These are phyloP conservation scores for Priocnemis perturbator DNA, from an alignment of 2,888 invertebrate genomes.

Conservation along the genomic window DNA sequence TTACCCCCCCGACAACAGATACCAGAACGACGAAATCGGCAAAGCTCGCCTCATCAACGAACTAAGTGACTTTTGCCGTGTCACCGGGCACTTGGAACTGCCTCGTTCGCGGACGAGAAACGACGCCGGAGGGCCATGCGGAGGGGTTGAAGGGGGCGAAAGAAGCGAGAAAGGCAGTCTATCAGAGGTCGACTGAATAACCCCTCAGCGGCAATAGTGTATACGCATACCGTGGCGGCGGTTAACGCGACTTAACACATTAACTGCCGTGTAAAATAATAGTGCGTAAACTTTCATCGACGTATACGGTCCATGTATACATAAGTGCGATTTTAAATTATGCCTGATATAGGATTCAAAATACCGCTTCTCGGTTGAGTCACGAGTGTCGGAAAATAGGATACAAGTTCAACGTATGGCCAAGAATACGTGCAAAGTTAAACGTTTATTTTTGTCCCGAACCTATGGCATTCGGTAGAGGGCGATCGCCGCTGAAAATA, in stretches of 20 bases:
- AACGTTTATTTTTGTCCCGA: too few relatives aligned
- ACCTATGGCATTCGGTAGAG: too few relatives aligned
- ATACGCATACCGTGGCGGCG: constrained; percentile 52
- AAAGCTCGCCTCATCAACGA: constrained; percentile 52
- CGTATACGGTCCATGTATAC: too few relatives aligned
- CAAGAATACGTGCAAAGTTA: too few relatives aligned
- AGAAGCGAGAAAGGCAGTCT: constrained; percentile 48
- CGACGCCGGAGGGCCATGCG: constrained; percentile 23
- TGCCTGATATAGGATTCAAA: too few relatives aligned
- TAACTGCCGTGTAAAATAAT: too few relatives aligned
- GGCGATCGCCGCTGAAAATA: too few relatives aligned
- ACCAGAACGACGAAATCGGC: constrained; percentile 49
- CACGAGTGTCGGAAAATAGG: too few relatives aligned
- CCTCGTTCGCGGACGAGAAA: constrained; percentile 46
- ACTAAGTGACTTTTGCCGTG: constrained; percentile 67
- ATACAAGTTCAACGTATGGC: too few relatives aligned
- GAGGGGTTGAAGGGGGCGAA: constrained; percentile 43
- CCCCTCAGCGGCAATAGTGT: constrained; percentile 50
- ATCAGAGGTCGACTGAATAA: constrained; percentile 35
- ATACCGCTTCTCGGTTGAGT: too few relatives aligned
- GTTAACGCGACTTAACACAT: constrained; percentile 47
- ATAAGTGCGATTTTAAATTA: too few relatives aligned
- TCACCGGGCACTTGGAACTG: constrained; percentile 55
- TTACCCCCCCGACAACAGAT: constrained; percentile 26
- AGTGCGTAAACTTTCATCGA: too few relatives aligned